Conservation (phyloP, 1,140 invertebrate genomes). For the Asbolus verrucosus region DNA sequence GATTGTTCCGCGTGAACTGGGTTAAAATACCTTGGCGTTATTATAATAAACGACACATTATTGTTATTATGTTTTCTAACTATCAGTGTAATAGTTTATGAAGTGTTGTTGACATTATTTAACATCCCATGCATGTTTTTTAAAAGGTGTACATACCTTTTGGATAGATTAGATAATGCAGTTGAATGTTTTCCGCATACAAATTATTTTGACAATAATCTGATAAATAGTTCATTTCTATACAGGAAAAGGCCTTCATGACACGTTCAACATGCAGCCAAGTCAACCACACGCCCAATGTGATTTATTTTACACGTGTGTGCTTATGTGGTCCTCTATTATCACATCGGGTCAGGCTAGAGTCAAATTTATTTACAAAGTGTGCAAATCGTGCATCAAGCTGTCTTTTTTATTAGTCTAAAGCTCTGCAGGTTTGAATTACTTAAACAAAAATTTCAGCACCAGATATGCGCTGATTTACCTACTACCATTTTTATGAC, state of each 20-base stretch:
- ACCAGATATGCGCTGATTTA: neutral
- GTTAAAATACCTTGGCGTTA: neutral
- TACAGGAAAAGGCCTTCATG: neutral
- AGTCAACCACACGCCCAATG: neutral
- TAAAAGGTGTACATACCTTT: neutral
- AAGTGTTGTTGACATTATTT: neutral
- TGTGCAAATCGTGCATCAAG: neutral
- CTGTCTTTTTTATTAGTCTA: neutral
- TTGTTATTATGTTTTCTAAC: too few relatives aligned
- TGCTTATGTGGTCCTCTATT: neutral
- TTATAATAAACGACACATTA: neutral
- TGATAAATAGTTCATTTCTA: neutral
- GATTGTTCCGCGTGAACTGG: neutral
- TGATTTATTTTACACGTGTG: neutral
- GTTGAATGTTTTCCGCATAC: neutral
- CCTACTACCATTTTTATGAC: neutral
- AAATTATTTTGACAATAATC: neutral
- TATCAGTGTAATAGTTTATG: neutral
- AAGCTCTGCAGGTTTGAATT: too few relatives aligned
- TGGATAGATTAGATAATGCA: constrained; percentile 1
- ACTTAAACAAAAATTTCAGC: constrained; percentile 6
- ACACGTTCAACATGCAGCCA: neutral
- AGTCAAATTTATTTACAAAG: constrained; percentile 5
- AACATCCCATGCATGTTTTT: constrained; percentile 1
- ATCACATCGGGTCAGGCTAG: neutral